Evolutionary conservation across 1,140 invertebrate genomes (phyloP).

Genomic region (Xylocopa sonorina): DNA sequence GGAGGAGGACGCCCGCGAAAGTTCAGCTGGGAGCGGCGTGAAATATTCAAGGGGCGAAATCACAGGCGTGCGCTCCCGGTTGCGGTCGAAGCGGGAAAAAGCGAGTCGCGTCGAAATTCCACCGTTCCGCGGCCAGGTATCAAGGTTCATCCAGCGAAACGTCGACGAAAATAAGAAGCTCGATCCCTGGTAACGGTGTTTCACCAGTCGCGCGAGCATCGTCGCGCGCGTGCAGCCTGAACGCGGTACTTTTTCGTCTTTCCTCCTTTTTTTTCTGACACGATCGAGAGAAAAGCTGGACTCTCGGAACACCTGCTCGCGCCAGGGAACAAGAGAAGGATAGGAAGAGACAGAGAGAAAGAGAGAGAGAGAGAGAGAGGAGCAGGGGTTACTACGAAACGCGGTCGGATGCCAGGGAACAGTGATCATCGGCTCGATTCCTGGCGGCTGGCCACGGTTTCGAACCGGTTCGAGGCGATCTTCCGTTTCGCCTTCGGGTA

Average conservation of each 20-base stretch:
- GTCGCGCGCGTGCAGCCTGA: constrained; percentile 1
- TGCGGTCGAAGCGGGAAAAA: too few relatives aligned
- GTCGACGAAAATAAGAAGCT: constrained; percentile 22
- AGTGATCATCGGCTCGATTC: constrained; percentile 29
- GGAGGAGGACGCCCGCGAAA: too few relatives aligned
- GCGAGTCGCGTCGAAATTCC: background rate
- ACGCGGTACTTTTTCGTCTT: background rate
- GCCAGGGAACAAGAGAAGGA: too few relatives aligned
- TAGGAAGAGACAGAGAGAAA: too few relatives aligned
- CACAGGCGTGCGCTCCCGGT: background rate
- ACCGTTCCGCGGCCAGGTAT: constrained; percentile 8
- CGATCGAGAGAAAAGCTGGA: too few relatives aligned
- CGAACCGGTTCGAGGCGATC: constrained; percentile 49
- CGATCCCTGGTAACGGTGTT: constrained; percentile 49
- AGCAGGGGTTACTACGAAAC: constrained; percentile 15
- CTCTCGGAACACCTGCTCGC: background rate
- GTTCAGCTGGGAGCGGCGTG: too few relatives aligned
- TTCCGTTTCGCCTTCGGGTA: background rate
- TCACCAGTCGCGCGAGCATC: background rate
- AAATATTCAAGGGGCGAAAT: constrained; percentile 18
- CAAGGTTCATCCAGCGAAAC: constrained; percentile 30
- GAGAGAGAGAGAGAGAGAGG: too few relatives aligned
- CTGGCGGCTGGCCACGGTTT: constrained; percentile 29
- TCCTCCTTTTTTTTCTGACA: background rate
- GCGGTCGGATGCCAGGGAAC: constrained; percentile 18